Conservation (phyloP, 2,797 vertebrate genomes). For the Rhynchonycteris naso region DNA sequence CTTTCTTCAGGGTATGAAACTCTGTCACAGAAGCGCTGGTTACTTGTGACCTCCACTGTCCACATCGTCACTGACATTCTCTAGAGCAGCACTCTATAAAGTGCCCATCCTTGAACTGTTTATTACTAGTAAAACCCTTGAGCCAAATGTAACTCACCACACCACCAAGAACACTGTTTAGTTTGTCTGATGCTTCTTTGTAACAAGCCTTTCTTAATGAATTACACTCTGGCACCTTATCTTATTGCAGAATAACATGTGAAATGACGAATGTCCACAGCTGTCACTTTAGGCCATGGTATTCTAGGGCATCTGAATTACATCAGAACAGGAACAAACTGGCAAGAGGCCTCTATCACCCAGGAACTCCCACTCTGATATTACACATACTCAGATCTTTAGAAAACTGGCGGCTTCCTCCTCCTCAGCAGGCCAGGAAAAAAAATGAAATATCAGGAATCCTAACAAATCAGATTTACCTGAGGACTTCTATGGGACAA, state of each 20-base stretch:
- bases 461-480: neutral
- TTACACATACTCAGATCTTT: neutral
- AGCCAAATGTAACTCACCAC: neutral
- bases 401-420: neutral
- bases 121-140: neutral
- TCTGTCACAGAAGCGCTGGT: neutral
- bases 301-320: neutral
- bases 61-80: neutral
- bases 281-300: neutral
- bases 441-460: neutral
- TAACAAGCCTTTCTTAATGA: neutral
- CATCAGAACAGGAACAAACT: neutral
- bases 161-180: neutral
- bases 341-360: neutral
- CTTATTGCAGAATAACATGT: neutral
- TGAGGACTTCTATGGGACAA: neutral
- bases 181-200: neutral
- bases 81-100: neutral
- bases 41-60: neutral
- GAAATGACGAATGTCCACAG: neutral
- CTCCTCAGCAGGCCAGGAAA: neutral
- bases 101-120: neutral
- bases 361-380: neutral
- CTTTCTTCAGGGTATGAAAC: neutral
- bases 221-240: neutral